Percentiles rank a stretch among this genome's conserved stretches.
phyloP scores from a whole-genome alignment of 2,888 invertebrate genomes.

The Blomia tropicalis region DNA sequence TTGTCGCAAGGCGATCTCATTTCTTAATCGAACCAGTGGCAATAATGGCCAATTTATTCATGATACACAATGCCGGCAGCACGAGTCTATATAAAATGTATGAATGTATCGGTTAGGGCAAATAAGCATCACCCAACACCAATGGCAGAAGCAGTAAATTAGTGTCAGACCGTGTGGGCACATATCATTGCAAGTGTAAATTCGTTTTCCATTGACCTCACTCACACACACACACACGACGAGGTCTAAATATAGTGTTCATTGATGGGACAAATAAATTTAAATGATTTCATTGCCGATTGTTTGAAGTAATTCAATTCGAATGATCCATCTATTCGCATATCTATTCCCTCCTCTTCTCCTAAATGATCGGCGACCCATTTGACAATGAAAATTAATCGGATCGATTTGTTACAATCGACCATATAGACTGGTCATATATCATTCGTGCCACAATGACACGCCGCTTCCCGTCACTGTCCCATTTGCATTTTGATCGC shows the following conservation, averaged over 20 bases:
- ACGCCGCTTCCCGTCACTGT: neutral
- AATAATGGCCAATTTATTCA: constrained; percentile 12
- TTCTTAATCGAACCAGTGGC: constrained; percentile 2
- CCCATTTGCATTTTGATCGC: too few relatives aligned
- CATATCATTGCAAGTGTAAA: neutral
- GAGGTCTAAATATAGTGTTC: constrained; percentile 6
- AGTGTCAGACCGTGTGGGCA: neutral
- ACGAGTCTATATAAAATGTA: neutral
- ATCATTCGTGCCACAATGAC: neutral
- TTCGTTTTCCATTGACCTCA: neutral
- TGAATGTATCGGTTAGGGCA: neutral
- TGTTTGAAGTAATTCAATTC: neutral
- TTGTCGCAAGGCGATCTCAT: neutral
- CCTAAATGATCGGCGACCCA: neutral
- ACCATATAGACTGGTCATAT: neutral
- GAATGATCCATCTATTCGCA: too few relatives aligned
- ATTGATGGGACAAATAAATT: constrained; percentile 11
- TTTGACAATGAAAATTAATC: constrained; percentile 6
- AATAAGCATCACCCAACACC: neutral
- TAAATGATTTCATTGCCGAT: neutral
- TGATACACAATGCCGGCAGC: constrained; percentile 1
- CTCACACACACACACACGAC: neutral
- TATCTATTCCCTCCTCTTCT: too few relatives aligned
- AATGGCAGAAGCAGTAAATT: neutral
- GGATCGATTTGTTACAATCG: constrained; percentile 15